Percentiles rank a stretch among this genome's conserved stretches.
phyloP scores from a whole-genome alignment of 2,113 vertebrate genomes.

The Anser cygnoides region DNA sequence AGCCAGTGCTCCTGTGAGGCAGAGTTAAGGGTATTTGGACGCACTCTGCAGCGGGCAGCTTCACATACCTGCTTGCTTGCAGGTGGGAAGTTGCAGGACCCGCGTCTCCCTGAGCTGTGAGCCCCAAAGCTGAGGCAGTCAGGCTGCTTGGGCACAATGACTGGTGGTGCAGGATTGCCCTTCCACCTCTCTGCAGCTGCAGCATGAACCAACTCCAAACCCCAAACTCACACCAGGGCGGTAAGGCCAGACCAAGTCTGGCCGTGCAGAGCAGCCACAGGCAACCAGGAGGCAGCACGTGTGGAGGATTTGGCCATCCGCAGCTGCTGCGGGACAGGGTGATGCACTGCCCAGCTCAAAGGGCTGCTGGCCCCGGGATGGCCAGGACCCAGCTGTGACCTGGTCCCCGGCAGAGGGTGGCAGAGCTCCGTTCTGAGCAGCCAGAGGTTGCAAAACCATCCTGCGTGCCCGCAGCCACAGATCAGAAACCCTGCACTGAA shows the following conservation, averaged over 20 bases:
- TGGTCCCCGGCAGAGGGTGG: not conserved
- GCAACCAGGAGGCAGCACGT: not conserved
- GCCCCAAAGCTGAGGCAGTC: fast-evolving
- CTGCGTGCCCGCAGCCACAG: not conserved
- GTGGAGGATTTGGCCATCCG: not conserved
- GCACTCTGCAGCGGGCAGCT: not conserved
- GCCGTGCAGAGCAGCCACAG: fast-evolving
- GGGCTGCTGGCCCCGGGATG: not conserved
- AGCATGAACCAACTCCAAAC: not conserved
- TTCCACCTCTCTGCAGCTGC: not conserved
- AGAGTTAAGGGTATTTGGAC: not conserved
- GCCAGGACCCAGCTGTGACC: not conserved
- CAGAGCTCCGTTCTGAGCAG: not conserved
- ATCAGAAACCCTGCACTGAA: not conserved
- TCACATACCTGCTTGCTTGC: not conserved
- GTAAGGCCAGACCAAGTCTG: not conserved
- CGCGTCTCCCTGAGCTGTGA: not conserved
- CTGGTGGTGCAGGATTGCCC: not conserved
- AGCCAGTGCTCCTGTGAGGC: fast-evolving
- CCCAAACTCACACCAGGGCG: fast-evolving
- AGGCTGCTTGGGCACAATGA: not conserved
- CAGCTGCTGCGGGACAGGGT: not conserved
- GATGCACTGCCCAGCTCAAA: fast-evolving
- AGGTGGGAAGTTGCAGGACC: not conserved
- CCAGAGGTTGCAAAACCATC: not conserved